A percentile compares a stretch with the other conserved stretches of the same genome.
Evolutionary conservation across 1,140 invertebrate species (phyloP).

Genomic region (Nebria ingens): DNA sequence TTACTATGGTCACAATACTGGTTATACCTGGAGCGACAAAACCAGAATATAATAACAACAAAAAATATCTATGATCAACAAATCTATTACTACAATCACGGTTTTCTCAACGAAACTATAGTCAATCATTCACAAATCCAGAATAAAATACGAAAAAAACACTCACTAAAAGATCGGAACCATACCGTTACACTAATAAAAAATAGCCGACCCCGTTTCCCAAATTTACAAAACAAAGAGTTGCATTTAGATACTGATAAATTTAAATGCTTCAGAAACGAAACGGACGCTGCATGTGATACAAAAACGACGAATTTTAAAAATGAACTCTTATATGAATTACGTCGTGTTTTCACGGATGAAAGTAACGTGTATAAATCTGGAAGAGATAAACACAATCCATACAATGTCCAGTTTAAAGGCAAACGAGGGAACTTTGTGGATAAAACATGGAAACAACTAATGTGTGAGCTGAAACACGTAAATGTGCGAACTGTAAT

Average conservation of each 20-base stretch:
- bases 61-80: conserved; percentile 31
- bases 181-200: conserved; percentile 29
- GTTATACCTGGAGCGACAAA: conserved; percentile 44
- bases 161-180: conserved; percentile 25
- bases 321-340: conserved; percentile 43
- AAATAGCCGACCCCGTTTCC: conserved; percentile 43
- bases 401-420: conserved; percentile 46
- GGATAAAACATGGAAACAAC: conserved; percentile 33
- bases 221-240: conserved; percentile 40
- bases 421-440: conserved; percentile 33
- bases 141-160: conserved; percentile 25
- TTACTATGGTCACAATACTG: conserved; percentile 60
- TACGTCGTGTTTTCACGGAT: conserved; percentile 46
- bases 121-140: conserved; percentile 5
- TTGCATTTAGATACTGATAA: conserved; percentile 41
- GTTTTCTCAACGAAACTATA: conserved; percentile 25
- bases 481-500: conserved; percentile 38
- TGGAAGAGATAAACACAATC: conserved; percentile 38
- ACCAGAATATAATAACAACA: conserved; percentile 34
- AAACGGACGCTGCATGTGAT: conserved; percentile 34
- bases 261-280: conserved; percentile 38
- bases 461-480: conserved; percentile 41
- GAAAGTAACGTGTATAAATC: conserved; percentile 48
- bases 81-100: conserved; percentile 32
- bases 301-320: conserved; percentile 41